A percentile compares a stretch with the other conserved stretches of the same genome.
These are phyloP conservation scores for Siphonodentalium dalli DNA, from an alignment of 2,888 invertebrate genomes.

Conservation along the genomic window DNA sequence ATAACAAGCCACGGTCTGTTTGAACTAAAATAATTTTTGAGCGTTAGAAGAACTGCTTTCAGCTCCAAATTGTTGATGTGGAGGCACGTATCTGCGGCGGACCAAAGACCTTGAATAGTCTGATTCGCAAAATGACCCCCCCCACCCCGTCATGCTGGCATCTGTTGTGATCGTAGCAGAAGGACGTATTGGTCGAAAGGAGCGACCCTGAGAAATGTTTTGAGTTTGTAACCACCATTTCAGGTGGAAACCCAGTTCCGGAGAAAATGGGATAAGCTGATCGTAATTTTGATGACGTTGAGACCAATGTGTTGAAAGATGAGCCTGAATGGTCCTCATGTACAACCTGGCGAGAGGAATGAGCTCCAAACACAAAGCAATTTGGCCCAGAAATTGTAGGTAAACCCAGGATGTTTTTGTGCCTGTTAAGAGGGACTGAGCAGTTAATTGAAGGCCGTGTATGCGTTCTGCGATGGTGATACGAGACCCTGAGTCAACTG, in stretches of 20 bases:
- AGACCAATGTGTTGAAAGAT: neutral
- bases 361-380: neutral
- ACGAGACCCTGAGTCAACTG: neutral
- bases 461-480: no score
- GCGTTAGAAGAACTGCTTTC: neutral
- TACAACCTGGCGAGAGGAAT: neutral
- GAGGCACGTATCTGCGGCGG: neutral
- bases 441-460: no score
- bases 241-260: neutral
- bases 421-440: no score
- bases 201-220: neutral
- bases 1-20: neutral
- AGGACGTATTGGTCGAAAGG: neutral
- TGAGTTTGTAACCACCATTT: neutral
- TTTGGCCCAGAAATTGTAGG: neutral
- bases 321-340: neutral
- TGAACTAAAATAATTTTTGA: neutral
- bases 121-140: neutral
- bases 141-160: neutral
- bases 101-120: conserved; percentile 1
- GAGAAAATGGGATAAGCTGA: neutral
- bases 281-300: neutral
- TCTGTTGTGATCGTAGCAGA: neutral
- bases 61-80: conserved; percentile 2
- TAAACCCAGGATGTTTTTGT: neutral